Evolutionary conservation across 2,113 vertebrate genomes (phyloP).

Genomic region (Amphilophus citrinellus): DNA sequence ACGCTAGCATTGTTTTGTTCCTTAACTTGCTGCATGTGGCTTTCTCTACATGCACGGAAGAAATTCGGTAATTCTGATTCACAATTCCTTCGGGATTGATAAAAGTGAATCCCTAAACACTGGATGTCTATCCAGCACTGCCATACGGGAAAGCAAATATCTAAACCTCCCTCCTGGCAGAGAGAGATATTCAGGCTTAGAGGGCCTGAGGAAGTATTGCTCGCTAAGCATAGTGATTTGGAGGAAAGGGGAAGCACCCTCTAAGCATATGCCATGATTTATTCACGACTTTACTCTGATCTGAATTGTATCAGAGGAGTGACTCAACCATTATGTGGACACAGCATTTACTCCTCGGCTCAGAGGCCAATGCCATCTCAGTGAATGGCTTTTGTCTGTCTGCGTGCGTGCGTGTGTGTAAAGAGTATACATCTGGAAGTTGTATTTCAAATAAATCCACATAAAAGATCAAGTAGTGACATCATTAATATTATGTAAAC

Average conservation of each 20-base stretch:
- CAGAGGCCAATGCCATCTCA: constrained; percentile 21
- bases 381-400: constrained; percentile 42
- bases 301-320: constrained; percentile 27
- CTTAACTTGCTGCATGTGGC: not conserved
- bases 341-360: constrained; percentile 28
- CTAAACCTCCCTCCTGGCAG: constrained; percentile 15
- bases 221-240: constrained; percentile 45
- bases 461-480: constrained; percentile 30
- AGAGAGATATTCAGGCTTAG: constrained; percentile 46
- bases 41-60: not conserved
- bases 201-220: constrained; percentile 41
- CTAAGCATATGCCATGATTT: constrained; percentile 51
- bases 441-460: constrained; percentile 36
- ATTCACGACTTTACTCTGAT: constrained; percentile 29
- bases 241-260: not conserved
- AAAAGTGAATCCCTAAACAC: constrained; percentile 6
- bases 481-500: constrained; percentile 19
- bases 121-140: constrained; percentile 26
- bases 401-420: not conserved
- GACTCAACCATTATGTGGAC: constrained; percentile 28
- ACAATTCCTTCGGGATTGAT: not conserved
- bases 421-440: constrained; percentile 1
- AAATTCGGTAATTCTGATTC: not conserved
- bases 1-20: constrained; percentile 11
- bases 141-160: constrained; percentile 48